Percentiles rank a stretch among this genome's conserved stretches.
phyloP scores from a whole-genome alignment of 2,797 vertebrate genomes.

The Gadopsis bispinosus region DNA sequence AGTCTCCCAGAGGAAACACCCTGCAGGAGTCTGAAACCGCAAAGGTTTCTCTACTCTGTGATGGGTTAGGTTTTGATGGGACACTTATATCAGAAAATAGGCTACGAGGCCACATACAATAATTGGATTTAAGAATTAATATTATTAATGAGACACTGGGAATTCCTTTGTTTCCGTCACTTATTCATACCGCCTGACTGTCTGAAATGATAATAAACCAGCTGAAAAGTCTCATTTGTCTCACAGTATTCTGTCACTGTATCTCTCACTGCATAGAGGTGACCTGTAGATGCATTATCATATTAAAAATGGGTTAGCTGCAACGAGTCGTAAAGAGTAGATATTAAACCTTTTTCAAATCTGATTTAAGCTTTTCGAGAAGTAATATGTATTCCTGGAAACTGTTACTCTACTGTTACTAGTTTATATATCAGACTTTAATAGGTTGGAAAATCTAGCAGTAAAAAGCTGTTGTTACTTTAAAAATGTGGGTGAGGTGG shows the following conservation, averaged over 20 bases:
- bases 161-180: conserved; percentile 81
- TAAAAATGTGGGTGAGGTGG: fast-evolving
- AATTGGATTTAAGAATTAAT: conserved; percentile 88
- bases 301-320: conserved; percentile 45
- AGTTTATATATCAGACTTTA: background rate
- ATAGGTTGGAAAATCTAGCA: background rate
- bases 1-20: conserved; percentile 47
- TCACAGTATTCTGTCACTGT: conserved; percentile 51
- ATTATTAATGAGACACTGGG: conserved; percentile 81
- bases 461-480: background rate
- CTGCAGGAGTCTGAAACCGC: conserved; percentile 37
- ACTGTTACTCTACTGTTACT: background rate
- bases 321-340: background rate
- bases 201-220: conserved; percentile 75
- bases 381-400: background rate
- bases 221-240: conserved; percentile 72
- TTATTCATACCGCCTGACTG: conserved; percentile 80
- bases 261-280: conserved; percentile 33
- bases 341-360: background rate
- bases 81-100: conserved; percentile 81
- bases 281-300: conserved; percentile 41
- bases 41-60: conserved; percentile 48
- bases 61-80: conserved; percentile 70
- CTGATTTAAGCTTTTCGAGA: background rate
- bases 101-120: conserved; percentile 81